Percentiles rank a stretch among this genome's conserved stretches.
Evolutionary conservation across 1,140 invertebrate genomes (phyloP).

Genomic region (Bilobella aurantiaca): DNA sequence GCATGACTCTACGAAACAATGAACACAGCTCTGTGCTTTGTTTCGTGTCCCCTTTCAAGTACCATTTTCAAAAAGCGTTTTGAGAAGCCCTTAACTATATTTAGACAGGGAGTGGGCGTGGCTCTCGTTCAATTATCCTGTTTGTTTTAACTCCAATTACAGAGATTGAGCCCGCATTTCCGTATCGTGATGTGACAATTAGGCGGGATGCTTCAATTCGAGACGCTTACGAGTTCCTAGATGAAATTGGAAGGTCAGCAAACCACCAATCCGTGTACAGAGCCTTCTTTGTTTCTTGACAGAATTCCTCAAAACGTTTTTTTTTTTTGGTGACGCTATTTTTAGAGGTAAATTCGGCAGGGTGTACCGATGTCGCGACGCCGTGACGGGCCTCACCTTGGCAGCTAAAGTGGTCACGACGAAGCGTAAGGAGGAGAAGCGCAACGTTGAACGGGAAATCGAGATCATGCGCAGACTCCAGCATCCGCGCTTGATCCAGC

Average conservation of each 20-base stretch:
- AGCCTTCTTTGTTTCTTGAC: no score
- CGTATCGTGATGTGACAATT: slow-evolving; percentile 66
- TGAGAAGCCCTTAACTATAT: no score
- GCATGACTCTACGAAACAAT: no score
- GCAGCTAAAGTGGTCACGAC: slow-evolving; percentile 90
- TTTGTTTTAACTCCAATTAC: no score
- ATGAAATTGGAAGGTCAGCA: slow-evolving; percentile 51
- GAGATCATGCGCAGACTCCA: slow-evolving; percentile 90
- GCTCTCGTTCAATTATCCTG: slow-evolving; percentile 16
- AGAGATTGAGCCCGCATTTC: slow-evolving; percentile 75
- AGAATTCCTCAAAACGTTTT: no score
- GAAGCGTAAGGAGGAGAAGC: slow-evolving; percentile 63
- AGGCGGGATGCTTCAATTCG: slow-evolving; percentile 64
- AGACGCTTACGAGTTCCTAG: slow-evolving; percentile 64
- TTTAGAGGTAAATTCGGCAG: slow-evolving; percentile 94
- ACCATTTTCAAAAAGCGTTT: no score
- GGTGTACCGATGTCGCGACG: slow-evolving; percentile 84
- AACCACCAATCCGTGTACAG: background rate
- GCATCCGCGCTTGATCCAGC: slow-evolving; percentile 85
- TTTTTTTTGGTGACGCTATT: background rate
- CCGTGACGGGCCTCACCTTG: slow-evolving; percentile 61
- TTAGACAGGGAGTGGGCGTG: no score
- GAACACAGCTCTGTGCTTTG: no score
- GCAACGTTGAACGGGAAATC: slow-evolving; percentile 87
- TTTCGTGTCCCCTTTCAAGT: no score